phyloP scores from a whole-genome alignment of 92 coral and sea anemone species.

The Zoanthus sociatus region DNA sequence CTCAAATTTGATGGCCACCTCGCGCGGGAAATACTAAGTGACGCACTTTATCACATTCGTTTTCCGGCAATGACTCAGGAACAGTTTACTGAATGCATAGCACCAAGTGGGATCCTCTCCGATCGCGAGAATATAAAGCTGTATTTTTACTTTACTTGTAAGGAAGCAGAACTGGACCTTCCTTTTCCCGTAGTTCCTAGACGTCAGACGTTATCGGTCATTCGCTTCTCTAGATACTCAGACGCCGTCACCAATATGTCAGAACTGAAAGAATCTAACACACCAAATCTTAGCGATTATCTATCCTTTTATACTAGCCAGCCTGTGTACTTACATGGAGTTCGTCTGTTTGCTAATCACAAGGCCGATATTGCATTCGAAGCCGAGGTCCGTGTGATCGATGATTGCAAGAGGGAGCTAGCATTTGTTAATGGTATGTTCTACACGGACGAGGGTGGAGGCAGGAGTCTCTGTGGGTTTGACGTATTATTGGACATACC shows the following conservation, averaged over 20 bases:
- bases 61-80: constrained; percentile 72
- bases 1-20: constrained; percentile 45
- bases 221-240: constrained; percentile 35
- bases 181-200: constrained; percentile 40
- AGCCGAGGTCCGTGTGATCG: constrained; percentile 36
- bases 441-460: constrained; percentile 28
- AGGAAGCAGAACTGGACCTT: constrained; percentile 25
- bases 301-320: constrained; percentile 37
- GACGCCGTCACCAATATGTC: neutral
- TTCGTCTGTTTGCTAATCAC: constrained; percentile 37
- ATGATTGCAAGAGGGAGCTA: constrained; percentile 15
- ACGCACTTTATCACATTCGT: constrained; percentile 63
- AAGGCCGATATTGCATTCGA: constrained; percentile 16
- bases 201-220: constrained; percentile 38
- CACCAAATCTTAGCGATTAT: neutral
- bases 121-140: constrained; percentile 58
- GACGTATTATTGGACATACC: constrained; percentile 40
- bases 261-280: constrained; percentile 9
- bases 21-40: constrained; percentile 64
- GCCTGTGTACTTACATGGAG: constrained; percentile 29
- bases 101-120: constrained; percentile 65
- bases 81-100: constrained; percentile 53
- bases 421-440: constrained; percentile 22
- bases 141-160: constrained; percentile 41
- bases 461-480: constrained; percentile 17